Percentiles rank a stretch among this genome's conserved stretches.
phyloP scores from a whole-genome alignment of 2,113 vertebrate genomes.

The Coptodon bakossiorum region DNA sequence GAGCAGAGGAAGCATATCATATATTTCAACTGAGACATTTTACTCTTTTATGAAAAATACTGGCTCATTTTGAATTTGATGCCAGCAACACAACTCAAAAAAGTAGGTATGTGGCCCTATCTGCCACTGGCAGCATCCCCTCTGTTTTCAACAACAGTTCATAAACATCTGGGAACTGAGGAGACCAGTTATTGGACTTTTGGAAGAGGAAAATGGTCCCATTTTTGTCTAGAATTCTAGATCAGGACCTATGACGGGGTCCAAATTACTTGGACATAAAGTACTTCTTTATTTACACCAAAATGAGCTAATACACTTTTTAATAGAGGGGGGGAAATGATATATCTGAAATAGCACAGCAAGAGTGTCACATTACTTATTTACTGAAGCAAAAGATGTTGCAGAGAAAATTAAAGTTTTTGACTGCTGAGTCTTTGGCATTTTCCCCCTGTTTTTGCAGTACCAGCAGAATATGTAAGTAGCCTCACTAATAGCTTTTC shows the following conservation, averaged over 20 bases:
- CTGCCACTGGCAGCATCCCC: neutral
- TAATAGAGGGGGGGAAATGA: neutral
- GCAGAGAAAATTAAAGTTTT: neutral
- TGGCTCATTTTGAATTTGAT: neutral
- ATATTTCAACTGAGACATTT: neutral
- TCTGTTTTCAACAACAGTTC: neutral
- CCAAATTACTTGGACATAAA: neutral
- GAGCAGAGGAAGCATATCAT: neutral
- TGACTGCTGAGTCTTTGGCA: neutral
- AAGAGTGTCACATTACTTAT: constrained; percentile 24
- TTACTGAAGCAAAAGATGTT: neutral
- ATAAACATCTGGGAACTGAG: neutral
- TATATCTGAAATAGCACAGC: neutral
- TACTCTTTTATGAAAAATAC: neutral
- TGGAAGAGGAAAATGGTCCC: neutral
- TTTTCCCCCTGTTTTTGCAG: neutral
- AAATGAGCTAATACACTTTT: neutral
- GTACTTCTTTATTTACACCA: neutral
- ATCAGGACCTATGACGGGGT: neutral
- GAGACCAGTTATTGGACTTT: neutral
- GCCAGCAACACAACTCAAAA: neutral
- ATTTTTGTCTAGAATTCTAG: neutral
- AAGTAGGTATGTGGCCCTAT: neutral
- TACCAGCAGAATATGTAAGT: constrained; percentile 1
- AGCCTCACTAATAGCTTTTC: constrained; percentile 14